A percentile compares a stretch with the other conserved stretches of the same genome.
Evolutionary conservation across 2,113 vertebrate species (phyloP).

Genomic region (Dicerorhinus sumatrensis): DNA sequence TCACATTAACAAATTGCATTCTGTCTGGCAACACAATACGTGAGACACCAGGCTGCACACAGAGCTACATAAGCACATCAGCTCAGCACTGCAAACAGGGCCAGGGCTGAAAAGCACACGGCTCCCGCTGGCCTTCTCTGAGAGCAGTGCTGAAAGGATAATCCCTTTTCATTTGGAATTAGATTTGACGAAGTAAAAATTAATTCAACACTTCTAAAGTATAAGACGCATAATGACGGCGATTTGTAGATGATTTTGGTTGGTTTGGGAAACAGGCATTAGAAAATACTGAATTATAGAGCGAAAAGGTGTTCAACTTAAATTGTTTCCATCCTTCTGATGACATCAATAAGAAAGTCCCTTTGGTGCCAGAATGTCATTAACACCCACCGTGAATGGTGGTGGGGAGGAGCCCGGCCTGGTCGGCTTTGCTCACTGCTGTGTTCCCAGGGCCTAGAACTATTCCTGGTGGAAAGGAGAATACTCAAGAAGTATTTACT

Average conservation of each 20-base stretch:
- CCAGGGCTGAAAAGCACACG: not conserved
- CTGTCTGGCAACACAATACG: not conserved
- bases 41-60: not conserved
- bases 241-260: not conserved
- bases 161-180: not conserved
- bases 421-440: not conserved
- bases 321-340: not conserved
- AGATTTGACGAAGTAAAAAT: not conserved
- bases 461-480: not conserved
- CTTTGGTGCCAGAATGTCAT: not conserved
- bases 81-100: not conserved
- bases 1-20: not conserved
- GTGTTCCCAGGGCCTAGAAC: not conserved
- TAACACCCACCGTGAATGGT: not conserved
- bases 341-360: not conserved
- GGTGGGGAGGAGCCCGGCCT: not conserved
- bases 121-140: not conserved
- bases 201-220: not conserved
- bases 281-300: not conserved
- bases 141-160: not conserved
- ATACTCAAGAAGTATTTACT: not conserved
- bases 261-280: not conserved
- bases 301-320: not conserved
- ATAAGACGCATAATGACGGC: not conserved
- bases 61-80: not conserved